Evolutionary conservation across 2,113 vertebrate species (phyloP), one percentile per base, ranked within the genome.

Genomic region (Forbesichthys agassizii): DNA sequence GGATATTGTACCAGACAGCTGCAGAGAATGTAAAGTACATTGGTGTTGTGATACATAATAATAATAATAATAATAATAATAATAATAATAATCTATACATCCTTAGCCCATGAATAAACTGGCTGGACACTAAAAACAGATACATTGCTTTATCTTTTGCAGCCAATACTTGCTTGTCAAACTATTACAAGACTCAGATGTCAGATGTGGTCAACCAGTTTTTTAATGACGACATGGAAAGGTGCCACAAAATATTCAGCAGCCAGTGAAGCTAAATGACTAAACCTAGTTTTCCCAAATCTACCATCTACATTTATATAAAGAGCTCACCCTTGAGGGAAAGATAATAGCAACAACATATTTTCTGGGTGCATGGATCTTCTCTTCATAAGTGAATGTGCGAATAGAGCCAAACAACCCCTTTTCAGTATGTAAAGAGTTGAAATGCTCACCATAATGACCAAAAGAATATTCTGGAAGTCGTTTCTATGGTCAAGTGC

Each of bases 381-480:
- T 27, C 27, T 27, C 27, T 27, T 2, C 27, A 27, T 27, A 27
- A 27, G n/a, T 9, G 4, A 58, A 58, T 27, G 56, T 58, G 18
- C 13, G 9, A 10, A 11, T 1, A 9, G n/a, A 6, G 0, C 3
- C 69, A 61, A 73, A 83, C 51, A 76, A 81, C 78, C 69, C 48
- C 71, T 68, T 7, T 56, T 66, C 36, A 18, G 20, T 51, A 1
- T 47, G 33, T 3, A 11, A 6, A 48, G 66, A 66, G 11, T 33
- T 42, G 73, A 5, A 72, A 61, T 12, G 64, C 92, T 89, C 77
- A 99, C 97, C 97, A 99, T 98, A 88, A 99, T 96, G 74, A 94
- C 95, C 84, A 99, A 90, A 4, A 99, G 94, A 42, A 99, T 94
- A 78, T 98, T 98, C 90, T 98, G 97, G 81, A 95, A 98, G 68